phyloP scores from a whole-genome alignment of 2,113 vertebrate species.

The Erythrolamprus reginae region DNA sequence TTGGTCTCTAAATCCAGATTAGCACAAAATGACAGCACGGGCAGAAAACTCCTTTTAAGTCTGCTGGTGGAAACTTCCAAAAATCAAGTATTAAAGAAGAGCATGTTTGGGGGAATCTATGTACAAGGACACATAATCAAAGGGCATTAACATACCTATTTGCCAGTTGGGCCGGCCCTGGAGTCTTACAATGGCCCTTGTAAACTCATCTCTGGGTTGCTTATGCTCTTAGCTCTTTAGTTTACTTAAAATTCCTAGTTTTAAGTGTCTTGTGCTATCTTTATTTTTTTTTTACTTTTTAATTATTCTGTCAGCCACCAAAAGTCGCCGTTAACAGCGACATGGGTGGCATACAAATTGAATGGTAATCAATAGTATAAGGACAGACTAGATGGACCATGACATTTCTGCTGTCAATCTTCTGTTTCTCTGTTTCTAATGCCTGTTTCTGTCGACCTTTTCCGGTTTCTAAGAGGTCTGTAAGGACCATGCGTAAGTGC shows the following conservation, averaged over 20 bases:
- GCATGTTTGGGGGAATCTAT: not conserved
- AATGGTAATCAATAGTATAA: no score
- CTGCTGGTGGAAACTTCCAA: not conserved
- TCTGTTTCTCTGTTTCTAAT: no score
- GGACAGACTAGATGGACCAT: no score
- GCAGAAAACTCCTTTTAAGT: not conserved
- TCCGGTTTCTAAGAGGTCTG: no score
- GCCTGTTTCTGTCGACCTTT: no score
- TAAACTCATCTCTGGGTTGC: not conserved
- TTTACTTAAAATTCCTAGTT: not conserved
- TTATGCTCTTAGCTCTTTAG: not conserved
- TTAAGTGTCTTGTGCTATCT: not conserved
- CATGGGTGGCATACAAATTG: not conserved
- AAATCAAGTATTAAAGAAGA: not conserved
- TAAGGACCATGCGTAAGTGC: no score
- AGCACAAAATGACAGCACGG: not conserved
- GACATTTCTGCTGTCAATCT: no score
- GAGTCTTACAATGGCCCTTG: not conserved
- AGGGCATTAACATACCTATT: not conserved
- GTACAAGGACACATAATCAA: not conserved
- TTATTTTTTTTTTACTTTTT: not conserved
- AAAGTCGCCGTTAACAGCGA: not conserved
- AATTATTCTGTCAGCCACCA: not conserved
- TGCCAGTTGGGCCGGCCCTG: not conserved
- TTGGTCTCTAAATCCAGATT: not conserved